A percentile compares a stretch with the other conserved stretches of the same genome.
Evolutionary conservation across 1,140 invertebrate genomes (phyloP).

Genomic region (Trissolcus basalis): DNA sequence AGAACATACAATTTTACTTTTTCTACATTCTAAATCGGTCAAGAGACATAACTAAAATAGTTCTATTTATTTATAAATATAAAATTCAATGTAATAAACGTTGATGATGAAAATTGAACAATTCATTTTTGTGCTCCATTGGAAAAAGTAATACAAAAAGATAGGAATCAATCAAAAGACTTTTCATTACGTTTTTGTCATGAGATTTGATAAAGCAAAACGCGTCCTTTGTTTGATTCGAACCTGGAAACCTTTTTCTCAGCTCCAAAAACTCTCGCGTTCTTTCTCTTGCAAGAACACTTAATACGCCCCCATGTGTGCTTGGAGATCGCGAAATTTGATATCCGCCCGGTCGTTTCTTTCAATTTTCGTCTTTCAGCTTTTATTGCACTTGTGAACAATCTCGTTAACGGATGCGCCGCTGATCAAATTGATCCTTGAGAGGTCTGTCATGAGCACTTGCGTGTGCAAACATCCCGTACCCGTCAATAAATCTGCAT

Average conservation of each 20-base stretch:
- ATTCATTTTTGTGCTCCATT: too few species aligned
- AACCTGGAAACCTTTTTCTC: slow-evolving; percentile 31
- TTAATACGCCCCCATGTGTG: slow-evolving; percentile 49
- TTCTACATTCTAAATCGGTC: too few species aligned
- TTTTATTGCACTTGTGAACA: slow-evolving; percentile 25
- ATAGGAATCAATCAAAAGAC: too few species aligned
- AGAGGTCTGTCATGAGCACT: slow-evolving; percentile 30
- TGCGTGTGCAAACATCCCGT: slow-evolving; percentile 9
- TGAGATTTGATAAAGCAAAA: neutral
- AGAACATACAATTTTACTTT: too few species aligned
- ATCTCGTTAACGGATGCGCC: slow-evolving; percentile 41
- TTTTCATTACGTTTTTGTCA: too few species aligned
- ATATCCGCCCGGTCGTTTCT: slow-evolving; percentile 47
- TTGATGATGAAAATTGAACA: too few species aligned
- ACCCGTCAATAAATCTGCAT: slow-evolving; percentile 43
- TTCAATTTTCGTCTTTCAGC: slow-evolving; percentile 8
- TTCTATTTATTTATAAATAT: too few species aligned
- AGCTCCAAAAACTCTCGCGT: neutral
- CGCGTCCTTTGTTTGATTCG: slow-evolving; percentile 5
- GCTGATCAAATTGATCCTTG: slow-evolving; percentile 40
- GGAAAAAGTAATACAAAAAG: too few species aligned
- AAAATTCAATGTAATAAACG: too few species aligned
- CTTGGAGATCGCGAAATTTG: slow-evolving; percentile 60
- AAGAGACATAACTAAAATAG: too few species aligned
- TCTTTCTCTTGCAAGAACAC: slow-evolving; percentile 19